Percentiles rank a stretch among this genome's conserved stretches.
Conservation (phyloP, 2,888 invertebrate species). For the Phlogophora meticulosa region DNA sequence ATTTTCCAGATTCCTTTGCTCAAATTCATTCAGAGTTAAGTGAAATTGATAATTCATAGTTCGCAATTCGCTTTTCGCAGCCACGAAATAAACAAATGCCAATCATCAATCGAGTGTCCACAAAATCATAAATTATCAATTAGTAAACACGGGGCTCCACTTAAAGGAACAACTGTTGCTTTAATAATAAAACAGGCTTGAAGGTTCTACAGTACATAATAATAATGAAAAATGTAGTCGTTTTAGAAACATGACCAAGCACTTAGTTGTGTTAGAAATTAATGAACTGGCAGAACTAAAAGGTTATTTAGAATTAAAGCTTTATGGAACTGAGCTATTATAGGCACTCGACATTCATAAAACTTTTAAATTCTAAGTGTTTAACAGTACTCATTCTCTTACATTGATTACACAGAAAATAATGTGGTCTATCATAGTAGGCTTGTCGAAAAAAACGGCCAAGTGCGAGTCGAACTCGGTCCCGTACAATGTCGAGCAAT, state of each 20-base stretch:
- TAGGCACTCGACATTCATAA: background rate
- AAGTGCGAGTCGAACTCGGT: too few species aligned
- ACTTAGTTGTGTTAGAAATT: conserved; percentile 40
- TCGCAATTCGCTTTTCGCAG: background rate
- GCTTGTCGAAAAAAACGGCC: too few species aligned
- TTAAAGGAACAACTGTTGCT: conserved; percentile 20
- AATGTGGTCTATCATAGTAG: too few species aligned
- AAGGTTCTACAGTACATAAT: conserved; percentile 26
- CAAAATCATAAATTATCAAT: conserved; percentile 22
- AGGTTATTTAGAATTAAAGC: conserved; percentile 5
- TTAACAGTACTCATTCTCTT: too few species aligned
- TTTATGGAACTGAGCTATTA: background rate
- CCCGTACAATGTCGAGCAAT: too few species aligned
- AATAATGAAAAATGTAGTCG: conserved; percentile 41
- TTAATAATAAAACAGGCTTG: conserved; percentile 31
- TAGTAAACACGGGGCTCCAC: conserved; percentile 32
- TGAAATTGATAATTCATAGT: background rate
- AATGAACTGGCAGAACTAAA: conserved; percentile 40
- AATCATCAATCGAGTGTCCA: conserved; percentile 7
- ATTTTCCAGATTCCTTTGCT: too few species aligned
- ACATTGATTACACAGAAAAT: too few species aligned
- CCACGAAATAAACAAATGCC: conserved; percentile 5
- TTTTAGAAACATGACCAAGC: conserved; percentile 47
- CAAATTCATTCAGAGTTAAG: too few species aligned
- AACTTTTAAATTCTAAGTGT: too few species aligned